Conservation (phyloP, 2,888 invertebrate species). For the Augochlorella aurata region DNA sequence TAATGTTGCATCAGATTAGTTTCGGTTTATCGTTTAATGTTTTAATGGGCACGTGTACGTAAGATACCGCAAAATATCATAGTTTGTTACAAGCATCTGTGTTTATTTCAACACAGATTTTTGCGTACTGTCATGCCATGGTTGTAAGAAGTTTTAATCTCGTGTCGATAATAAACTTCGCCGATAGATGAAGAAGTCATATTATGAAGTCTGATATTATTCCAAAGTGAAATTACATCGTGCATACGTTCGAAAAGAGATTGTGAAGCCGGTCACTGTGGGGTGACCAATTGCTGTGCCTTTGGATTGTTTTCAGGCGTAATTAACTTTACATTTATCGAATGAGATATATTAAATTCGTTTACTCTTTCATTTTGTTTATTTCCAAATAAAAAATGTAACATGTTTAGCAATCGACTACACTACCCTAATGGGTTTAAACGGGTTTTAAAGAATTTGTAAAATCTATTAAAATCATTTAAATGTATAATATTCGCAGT, state of each 20-base stretch:
- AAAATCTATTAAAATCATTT: no score
- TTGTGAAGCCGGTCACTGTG: no score
- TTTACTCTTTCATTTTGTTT: no score
- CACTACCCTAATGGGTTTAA: no score
- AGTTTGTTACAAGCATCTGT: not conserved
- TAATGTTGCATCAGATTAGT: conserved; percentile 20
- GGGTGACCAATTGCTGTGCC: no score
- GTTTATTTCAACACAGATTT: not conserved
- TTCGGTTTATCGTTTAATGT: not conserved
- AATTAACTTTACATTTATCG: no score
- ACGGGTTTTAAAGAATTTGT: no score
- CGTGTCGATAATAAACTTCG: not conserved
- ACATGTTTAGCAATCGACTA: no score
- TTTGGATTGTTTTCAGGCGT: no score
- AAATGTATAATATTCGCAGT: no score
- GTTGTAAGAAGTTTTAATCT: not conserved
- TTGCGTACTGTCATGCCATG: not conserved
- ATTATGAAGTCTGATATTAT: not conserved
- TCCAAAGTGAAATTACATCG: not conserved
- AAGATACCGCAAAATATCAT: not conserved
- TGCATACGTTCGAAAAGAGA: not conserved
- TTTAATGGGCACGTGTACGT: not conserved
- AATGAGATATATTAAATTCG: no score
- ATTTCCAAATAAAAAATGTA: no score
- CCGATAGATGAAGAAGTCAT: not conserved